Percentiles rank a stretch among this genome's conserved stretches.
phyloP scores from a whole-genome alignment of 2,797 vertebrate genomes.

The Galagoides demidoff region DNA sequence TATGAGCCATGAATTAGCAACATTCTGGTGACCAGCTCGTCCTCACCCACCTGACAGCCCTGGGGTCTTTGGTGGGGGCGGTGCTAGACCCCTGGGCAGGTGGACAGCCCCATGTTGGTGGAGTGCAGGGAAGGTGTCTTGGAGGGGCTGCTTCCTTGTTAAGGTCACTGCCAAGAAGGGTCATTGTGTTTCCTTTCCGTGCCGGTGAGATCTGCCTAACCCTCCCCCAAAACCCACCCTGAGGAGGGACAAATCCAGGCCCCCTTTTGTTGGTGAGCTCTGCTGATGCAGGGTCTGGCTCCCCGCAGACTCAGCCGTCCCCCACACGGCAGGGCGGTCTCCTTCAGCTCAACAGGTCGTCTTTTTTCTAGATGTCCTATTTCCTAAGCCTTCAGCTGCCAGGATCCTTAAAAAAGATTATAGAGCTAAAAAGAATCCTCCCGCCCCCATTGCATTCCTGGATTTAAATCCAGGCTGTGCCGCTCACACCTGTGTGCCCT shows the following conservation, averaged over 20 bases:
- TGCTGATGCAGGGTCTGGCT: fast-evolving
- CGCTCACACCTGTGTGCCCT: not conserved
- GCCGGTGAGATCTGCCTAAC: fast-evolving
- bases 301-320: not conserved
- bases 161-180: not conserved
- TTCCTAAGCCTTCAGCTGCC: slow-evolving; percentile 67
- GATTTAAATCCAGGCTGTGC: slow-evolving; percentile 38
- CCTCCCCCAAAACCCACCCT: not conserved
- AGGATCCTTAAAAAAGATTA: slow-evolving; percentile 65
- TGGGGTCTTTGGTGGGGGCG: not conserved
- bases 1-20: fast-evolving
- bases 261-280: not conserved
- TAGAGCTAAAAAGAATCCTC: slow-evolving; percentile 60
- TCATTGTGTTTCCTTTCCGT: not conserved
- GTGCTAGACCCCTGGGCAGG: not conserved
- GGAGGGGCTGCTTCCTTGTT: not conserved
- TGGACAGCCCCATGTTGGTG: not conserved
- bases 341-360: slow-evolving; percentile 63
- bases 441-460: slow-evolving; percentile 36
- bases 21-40: not conserved
- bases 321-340: not conserved
- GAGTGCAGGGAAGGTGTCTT: fast-evolving
- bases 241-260: fast-evolving
- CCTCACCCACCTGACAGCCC: not conserved
- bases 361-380: slow-evolving; percentile 8